Conservation (phyloP, 1,140 invertebrate species). For the Drosophila rufa region DNA sequence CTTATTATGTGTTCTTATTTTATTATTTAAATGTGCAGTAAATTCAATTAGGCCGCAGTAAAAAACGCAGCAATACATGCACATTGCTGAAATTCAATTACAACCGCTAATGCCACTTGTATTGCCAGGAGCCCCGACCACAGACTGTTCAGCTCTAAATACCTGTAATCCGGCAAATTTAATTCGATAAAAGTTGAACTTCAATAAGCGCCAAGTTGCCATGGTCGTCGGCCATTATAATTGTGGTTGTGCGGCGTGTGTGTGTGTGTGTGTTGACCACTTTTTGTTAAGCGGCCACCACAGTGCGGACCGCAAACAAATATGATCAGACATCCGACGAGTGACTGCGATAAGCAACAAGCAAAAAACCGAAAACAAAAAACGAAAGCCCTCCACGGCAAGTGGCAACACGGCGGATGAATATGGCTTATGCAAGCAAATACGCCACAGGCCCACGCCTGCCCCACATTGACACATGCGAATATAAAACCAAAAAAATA, state of each 20-base stretch:
- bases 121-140: slow-evolving; percentile 58
- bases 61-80: slow-evolving; percentile 36
- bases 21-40: slow-evolving; percentile 58
- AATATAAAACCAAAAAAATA: slow-evolving; percentile 41
- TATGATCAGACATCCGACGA: slow-evolving; percentile 78
- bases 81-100: slow-evolving; percentile 76
- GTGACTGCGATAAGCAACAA: slow-evolving; percentile 62
- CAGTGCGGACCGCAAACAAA: slow-evolving; percentile 75
- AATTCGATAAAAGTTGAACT: slow-evolving; percentile 82
- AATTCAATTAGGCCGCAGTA: slow-evolving; percentile 69
- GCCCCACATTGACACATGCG: slow-evolving; percentile 31
- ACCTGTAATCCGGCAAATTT: slow-evolving; percentile 81
- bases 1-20: slow-evolving; percentile 21
- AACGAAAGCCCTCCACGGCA: slow-evolving; percentile 5
- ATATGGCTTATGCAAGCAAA: slow-evolving; percentile 57
- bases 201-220: slow-evolving; percentile 69
- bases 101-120: slow-evolving; percentile 81
- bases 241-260: slow-evolving; percentile 48
- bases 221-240: slow-evolving; percentile 64
- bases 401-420: slow-evolving; percentile 68
- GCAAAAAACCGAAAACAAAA: not conserved
- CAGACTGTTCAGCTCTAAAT: slow-evolving; percentile 77
- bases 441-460: slow-evolving; percentile 4
- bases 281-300: slow-evolving; percentile 70
- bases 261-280: slow-evolving; percentile 28